Conservation (phyloP, 1,140 invertebrate genomes). For the Panulirus ornatus region DNA sequence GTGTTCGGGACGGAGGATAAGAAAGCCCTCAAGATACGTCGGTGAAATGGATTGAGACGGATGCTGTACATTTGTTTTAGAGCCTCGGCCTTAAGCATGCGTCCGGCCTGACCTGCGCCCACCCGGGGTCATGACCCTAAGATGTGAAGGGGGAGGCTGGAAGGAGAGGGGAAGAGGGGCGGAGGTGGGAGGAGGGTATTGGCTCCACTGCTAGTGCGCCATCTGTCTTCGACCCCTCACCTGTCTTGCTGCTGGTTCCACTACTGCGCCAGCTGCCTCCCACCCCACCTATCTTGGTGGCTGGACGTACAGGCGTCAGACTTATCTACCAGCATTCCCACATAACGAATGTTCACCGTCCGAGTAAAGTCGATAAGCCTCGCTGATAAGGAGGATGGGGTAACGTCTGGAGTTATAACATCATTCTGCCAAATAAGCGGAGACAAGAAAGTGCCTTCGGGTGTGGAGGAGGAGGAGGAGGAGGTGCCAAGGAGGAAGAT, state of each 20-base stretch:
- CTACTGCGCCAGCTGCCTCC: background rate
- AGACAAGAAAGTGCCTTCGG: background rate
- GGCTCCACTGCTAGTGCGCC: too few species aligned
- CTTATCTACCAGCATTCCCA: too few species aligned
- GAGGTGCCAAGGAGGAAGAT: background rate
- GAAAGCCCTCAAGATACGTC: background rate
- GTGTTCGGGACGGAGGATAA: background rate
- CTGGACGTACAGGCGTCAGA: too few species aligned
- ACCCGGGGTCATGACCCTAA: background rate
- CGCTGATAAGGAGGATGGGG: too few species aligned
- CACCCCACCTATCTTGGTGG: background rate
- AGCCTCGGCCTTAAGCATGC: background rate
- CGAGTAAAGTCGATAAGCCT: too few species aligned
- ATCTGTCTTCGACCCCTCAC: too few species aligned
- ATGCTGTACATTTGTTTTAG: conserved; percentile 15
- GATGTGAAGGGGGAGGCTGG: background rate
- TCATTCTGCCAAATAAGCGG: background rate
- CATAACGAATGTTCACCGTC: too few species aligned
- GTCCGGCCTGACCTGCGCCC: background rate
- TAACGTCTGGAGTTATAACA: too few species aligned
- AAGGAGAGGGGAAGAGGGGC: background rate
- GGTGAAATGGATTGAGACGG: background rate
- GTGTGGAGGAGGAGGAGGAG: background rate
- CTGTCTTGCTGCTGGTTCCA: background rate
- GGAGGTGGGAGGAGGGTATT: background rate